Conservation (phyloP, 2,797 vertebrate genomes). For the Hozukius guyotensis region DNA sequence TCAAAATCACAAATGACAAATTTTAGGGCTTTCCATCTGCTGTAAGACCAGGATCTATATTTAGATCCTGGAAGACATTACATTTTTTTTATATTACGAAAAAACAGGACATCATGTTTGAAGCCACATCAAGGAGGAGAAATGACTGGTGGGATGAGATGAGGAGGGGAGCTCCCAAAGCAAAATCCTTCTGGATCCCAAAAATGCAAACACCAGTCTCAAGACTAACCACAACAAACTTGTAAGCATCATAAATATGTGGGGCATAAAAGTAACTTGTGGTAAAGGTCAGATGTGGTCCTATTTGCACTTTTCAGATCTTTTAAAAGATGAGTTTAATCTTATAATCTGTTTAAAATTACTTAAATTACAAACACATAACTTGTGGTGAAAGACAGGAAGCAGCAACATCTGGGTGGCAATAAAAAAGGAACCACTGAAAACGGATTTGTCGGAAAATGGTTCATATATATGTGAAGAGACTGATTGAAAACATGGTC, state of each 20-base stretch:
- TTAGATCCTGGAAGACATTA: not conserved
- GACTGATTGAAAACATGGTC: not conserved
- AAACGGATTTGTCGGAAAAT: not conserved
- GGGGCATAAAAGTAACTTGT: not conserved
- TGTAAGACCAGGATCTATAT: not conserved
- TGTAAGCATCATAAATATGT: not conserved
- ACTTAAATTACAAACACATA: not conserved
- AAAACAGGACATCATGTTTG: not conserved
- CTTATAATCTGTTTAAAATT: not conserved
- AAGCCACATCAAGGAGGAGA: not conserved
- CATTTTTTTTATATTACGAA: not conserved
- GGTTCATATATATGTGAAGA: not conserved
- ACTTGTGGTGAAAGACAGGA: constrained; percentile 23
- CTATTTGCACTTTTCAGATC: not conserved
- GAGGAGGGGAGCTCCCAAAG: not conserved
- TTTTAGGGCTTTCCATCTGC: not conserved
- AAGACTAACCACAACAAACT: not conserved
- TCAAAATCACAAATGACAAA: not conserved
- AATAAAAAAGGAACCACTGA: not conserved
- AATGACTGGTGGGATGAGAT: not conserved
- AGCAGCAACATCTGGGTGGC: constrained; percentile 5
- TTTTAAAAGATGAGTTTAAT: not conserved
- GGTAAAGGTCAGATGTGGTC: not conserved
- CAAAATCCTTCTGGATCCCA: not conserved
- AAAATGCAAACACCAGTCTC: not conserved